Evolutionary conservation across 2,113 vertebrate genomes (phyloP), one percentile per base, ranked within the genome.

Genomic region (Aldabrachelys gigantea): DNA sequence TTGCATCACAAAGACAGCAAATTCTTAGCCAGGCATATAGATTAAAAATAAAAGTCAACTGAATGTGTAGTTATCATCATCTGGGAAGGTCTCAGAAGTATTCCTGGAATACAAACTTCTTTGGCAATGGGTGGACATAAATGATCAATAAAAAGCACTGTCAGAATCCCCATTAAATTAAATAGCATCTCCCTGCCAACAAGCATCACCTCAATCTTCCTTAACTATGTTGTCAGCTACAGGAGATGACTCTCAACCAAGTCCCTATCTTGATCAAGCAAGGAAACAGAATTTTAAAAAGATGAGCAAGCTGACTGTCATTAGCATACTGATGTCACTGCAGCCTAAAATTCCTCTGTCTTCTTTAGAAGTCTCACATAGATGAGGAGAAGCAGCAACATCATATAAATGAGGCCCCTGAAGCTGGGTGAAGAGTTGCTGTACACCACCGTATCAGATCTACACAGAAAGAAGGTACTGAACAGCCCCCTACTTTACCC

Each of bases 341-440:
- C 38, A 44, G 10, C 24, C 72, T 44, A 44, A 76, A 76, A 76
- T 27, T 27, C 41, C 6, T 76, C 22, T 38, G 13, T 76, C 65
- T 72, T n/a, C 17, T 72, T 35, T 38, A 21, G 35, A 72, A 2
- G 41, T 24, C 6, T 44, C 21, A 82, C 25, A 10, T 24, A 89
- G 93, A 88, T 21, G 2, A 0, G 54, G 79, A 82, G 72, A 76
- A 27, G 91, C 53, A 88, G 96, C 92, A 91, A 84, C n/a, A n/a
- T 29, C 69, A n/a, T 50, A 65, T 25, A 49, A 92, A 91, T 80
- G 2, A 86, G 44, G 93, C 41, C 76, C 72, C n/a, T 57, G 2
- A 31, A 85, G 82, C 87, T 93, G 88, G 89, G 59, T 87, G 89
- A 96, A 84, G 65, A n/a, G 41, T 24, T 25, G 41, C 41, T 44